A percentile compares a stretch with the other conserved stretches of the same genome.
Evolutionary conservation across 1,140 invertebrate genomes (phyloP).

Genomic region (Cephus cinctus): DNA sequence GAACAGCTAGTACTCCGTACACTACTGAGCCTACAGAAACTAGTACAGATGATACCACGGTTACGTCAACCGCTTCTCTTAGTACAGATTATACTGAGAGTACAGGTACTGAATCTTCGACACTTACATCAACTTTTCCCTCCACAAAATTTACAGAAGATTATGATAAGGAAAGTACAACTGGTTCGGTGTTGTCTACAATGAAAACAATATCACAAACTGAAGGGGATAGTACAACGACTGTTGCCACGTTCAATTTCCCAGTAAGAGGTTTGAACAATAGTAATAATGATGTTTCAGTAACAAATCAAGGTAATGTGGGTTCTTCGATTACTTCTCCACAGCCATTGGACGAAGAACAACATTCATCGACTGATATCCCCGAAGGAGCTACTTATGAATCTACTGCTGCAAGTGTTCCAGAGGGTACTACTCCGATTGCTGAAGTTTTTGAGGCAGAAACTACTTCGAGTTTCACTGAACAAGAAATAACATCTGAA

Average conservation of each 20-base stretch:
- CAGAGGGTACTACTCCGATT: no score
- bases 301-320: neutral
- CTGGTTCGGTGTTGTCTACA: neutral
- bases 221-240: neutral
- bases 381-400: no score
- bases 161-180: neutral
- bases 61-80: constrained; percentile 2
- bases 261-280: neutral
- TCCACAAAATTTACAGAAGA: neutral
- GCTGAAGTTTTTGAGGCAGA: no score
- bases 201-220: neutral
- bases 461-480: no score
- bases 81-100: neutral
- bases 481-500: no score
- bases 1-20: neutral
- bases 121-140: neutral
- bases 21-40: neutral
- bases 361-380: no score
- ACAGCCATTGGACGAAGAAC: no score
- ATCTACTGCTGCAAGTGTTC: no score
- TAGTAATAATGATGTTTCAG: neutral
- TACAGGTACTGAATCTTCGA: neutral
- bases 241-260: no score
- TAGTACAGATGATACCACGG: neutral
- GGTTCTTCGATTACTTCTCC: no score